Evolutionary conservation across 2,113 vertebrate species (phyloP), one percentile per base, ranked within the genome.

Genomic region (Eulemur macaco): DNA sequence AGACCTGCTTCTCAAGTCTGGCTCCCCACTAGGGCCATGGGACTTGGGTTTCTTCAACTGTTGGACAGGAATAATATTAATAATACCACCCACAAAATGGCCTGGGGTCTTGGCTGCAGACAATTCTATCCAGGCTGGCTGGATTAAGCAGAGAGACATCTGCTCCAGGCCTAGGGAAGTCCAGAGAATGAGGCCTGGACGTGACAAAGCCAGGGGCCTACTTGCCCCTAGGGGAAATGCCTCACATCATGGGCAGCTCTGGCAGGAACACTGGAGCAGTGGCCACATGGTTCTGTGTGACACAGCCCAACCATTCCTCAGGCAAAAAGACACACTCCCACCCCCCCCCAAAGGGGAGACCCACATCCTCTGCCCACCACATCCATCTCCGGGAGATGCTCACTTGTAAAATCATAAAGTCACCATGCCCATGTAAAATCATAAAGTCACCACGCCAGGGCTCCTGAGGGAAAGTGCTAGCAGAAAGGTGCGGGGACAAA

Each of bases 271-370:
- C 64, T n/a, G 4, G 54, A 50, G 56, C 20, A 23, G n/a, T n/a
- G 47, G 50, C 37, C 20, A 2, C 54, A 6, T 5, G 13, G 17
- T 21, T 20, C 84, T 11, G 5, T 15, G 54, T 42, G 54, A 47
- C 50, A 18, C 7, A 21, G 2, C 14, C 13, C 2, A 3, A 3
- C 66, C 56, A 23, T 47, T 63, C 39, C 29, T 27, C 15, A 3
- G 3, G 1, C 29, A 15, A 1, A 3, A 0, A 21, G n/a, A 10
- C n/a, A 25, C 1, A 8, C 0, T 25, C 18, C 34, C 7, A 2
- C 18, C 37, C 54, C 21, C 60, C 76, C 58, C n/a, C 1, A 8
- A 17, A 29, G 56, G 23, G 29, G 42, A 81, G 64, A 21, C 50
- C 31, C 63, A 45, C 5, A 31, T 27, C 20, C 45, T 73, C 25